Percentiles rank a stretch among this genome's conserved stretches.
Evolutionary conservation across 2,113 vertebrate genomes (phyloP).

Genomic region (Gymnarchus niloticus): DNA sequence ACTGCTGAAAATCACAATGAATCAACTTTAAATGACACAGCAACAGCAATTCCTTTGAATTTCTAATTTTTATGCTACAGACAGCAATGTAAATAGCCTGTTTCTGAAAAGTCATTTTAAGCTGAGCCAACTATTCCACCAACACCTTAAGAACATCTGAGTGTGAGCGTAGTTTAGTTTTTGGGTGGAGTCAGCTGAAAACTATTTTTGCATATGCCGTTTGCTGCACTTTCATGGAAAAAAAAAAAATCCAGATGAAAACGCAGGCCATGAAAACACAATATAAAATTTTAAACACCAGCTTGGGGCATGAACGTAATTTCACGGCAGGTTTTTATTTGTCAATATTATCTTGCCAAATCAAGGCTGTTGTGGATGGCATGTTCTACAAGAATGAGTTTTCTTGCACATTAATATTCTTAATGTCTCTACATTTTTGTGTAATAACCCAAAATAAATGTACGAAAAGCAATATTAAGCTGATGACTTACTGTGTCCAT

Average conservation of each 20-base stretch:
- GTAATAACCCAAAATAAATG: not conserved
- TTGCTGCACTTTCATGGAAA: constrained; percentile 2
- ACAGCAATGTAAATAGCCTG: not conserved
- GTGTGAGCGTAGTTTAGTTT: not conserved
- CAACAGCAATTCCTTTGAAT: not conserved
- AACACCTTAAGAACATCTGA: not conserved
- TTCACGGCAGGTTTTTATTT: not conserved
- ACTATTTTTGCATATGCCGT: not conserved
- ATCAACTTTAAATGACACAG: not conserved
- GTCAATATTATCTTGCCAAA: not conserved
- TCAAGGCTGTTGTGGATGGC: not conserved
- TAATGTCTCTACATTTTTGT: not conserved
- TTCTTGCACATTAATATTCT: not conserved
- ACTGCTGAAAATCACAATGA: not conserved
- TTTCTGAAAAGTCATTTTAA: not conserved
- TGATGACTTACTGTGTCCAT: not conserved
- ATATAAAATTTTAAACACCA: not conserved
- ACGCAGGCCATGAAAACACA: not conserved
- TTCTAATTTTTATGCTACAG: not conserved
- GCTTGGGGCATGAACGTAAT: not conserved
- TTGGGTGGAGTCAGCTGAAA: not conserved
- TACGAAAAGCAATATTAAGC: not conserved
- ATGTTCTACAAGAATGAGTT: not conserved
- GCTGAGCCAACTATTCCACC: not conserved
- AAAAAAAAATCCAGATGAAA: not conserved